A percentile compares a stretch with the other conserved stretches of the same genome.
phyloP scores from a whole-genome alignment of 1,140 invertebrate genomes.

The Pseudomyrmex flavicornis region DNA sequence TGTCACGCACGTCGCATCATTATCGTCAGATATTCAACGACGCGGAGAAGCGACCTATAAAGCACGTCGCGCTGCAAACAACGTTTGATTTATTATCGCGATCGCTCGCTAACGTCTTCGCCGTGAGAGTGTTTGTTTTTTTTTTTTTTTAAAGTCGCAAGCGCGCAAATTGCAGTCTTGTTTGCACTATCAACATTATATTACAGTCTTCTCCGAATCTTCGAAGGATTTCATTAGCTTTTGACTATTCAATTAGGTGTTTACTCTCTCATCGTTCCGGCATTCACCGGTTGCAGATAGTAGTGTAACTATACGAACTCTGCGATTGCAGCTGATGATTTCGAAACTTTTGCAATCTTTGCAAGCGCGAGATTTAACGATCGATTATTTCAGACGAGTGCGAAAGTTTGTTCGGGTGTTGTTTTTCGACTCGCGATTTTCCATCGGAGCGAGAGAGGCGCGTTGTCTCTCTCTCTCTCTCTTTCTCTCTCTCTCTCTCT shows the following conservation, averaged over 20 bases:
- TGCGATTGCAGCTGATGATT: too few relatives aligned
- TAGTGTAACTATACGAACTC: too few relatives aligned
- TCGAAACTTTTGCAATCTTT: too few relatives aligned
- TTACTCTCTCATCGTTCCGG: too few relatives aligned
- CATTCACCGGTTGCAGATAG: too few relatives aligned
- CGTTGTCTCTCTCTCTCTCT: constrained; percentile 48
- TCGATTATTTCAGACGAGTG: constrained; percentile 31
- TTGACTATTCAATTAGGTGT: too few relatives aligned
- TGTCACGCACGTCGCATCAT: constrained; percentile 20
- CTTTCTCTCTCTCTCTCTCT: constrained; percentile 38
- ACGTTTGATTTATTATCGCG: constrained; percentile 43
- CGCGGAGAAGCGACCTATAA: background rate
- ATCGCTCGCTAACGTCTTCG: constrained; percentile 8
- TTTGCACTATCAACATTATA: too few relatives aligned
- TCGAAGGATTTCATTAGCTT: too few relatives aligned
- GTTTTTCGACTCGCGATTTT: constrained; percentile 48
- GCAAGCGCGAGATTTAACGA: background rate
- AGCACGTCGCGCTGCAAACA: background rate
- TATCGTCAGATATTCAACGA: background rate
- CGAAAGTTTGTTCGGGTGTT: background rate
- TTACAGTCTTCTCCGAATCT: too few relatives aligned
- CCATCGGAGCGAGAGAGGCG: constrained; percentile 13
- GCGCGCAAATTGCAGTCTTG: too few relatives aligned
- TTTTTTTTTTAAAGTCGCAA: too few relatives aligned
- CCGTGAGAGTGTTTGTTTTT: background rate